Evolutionary conservation across 2,113 vertebrate species (phyloP).

Genomic region (Rutilus rutilus): DNA sequence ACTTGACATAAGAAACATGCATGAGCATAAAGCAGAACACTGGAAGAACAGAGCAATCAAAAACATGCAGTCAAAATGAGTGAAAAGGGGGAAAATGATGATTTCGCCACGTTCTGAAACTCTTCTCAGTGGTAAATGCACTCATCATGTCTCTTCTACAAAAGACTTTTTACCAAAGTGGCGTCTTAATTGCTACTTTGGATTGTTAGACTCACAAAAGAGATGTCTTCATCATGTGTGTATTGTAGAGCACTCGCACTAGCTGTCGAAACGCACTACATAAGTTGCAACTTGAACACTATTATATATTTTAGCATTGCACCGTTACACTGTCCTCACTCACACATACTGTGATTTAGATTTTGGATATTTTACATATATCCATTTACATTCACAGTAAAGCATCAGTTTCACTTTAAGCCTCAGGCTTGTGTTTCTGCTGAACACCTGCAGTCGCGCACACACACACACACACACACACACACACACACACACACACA

Average conservation of each 20-base stretch:
- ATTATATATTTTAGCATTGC: background rate
- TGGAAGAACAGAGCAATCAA: background rate
- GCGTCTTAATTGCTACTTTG: slow-evolving; percentile 53
- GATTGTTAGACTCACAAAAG: slow-evolving; percentile 25
- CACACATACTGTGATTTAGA: background rate
- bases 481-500: slow-evolving; percentile 6
- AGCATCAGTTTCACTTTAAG: background rate
- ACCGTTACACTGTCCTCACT: background rate
- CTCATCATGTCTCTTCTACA: slow-evolving; percentile 39
- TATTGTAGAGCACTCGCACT: slow-evolving; percentile 5
- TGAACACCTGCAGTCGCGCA: slow-evolving; percentile 26
- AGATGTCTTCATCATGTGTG: slow-evolving; percentile 23
- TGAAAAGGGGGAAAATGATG: slow-evolving; percentile 9
- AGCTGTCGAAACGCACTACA: background rate
- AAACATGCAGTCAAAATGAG: slow-evolving; percentile 28
- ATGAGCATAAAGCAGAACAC: background rate
- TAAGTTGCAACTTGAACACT: background rate
- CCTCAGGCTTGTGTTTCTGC: background rate
- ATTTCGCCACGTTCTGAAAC: slow-evolving; percentile 38
- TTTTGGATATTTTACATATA: background rate
- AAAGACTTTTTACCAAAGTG: too few relatives aligned
- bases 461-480: background rate
- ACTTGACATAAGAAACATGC: background rate
- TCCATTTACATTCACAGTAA: too few relatives aligned
- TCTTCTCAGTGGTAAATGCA: slow-evolving; percentile 16